Conservation (phyloP, 2,797 vertebrate species). For the Poecilia picta region DNA sequence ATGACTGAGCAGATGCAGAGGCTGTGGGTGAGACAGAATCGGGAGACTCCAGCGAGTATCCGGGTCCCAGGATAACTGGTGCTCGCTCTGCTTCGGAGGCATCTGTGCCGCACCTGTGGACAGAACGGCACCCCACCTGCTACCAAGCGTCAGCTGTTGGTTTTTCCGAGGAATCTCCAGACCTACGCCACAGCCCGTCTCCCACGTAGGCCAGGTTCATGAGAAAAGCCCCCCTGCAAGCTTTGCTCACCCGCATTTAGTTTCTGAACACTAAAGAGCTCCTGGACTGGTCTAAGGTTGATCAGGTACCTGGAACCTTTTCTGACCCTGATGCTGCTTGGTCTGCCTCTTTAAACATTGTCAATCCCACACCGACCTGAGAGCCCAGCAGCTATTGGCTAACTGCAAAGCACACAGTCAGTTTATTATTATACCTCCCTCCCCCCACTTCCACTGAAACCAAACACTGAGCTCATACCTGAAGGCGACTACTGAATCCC, state of each 20-base stretch:
- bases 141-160: slow-evolving; percentile 70
- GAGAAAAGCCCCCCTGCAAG: slow-evolving; percentile 74
- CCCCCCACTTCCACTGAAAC: slow-evolving; percentile 55
- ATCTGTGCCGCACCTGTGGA: slow-evolving; percentile 86
- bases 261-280: slow-evolving; percentile 76
- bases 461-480: slow-evolving; percentile 73
- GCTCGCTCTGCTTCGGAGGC: slow-evolving; percentile 69
- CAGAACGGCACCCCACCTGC: slow-evolving; percentile 62
- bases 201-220: slow-evolving; percentile 74
- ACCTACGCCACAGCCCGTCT: slow-evolving; percentile 57
- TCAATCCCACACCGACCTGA: slow-evolving; percentile 66
- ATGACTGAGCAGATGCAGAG: slow-evolving; percentile 84
- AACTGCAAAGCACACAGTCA: slow-evolving; percentile 60
- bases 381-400: slow-evolving; percentile 63
- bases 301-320: slow-evolving; percentile 70
- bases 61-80: slow-evolving; percentile 72
- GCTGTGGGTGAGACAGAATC: slow-evolving; percentile 72
- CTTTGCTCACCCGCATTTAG: slow-evolving; percentile 84
- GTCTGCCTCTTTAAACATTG: slow-evolving; percentile 69
- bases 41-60: slow-evolving; percentile 68
- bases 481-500: slow-evolving; percentile 54
- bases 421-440: slow-evolving; percentile 70
- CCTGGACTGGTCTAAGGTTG: slow-evolving; percentile 63
- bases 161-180: slow-evolving; percentile 50
- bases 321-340: slow-evolving; percentile 66